These are phyloP conservation scores for Carpatolechia fugitivella DNA, from an alignment of 2,888 invertebrate species.

Conservation along the genomic window DNA sequence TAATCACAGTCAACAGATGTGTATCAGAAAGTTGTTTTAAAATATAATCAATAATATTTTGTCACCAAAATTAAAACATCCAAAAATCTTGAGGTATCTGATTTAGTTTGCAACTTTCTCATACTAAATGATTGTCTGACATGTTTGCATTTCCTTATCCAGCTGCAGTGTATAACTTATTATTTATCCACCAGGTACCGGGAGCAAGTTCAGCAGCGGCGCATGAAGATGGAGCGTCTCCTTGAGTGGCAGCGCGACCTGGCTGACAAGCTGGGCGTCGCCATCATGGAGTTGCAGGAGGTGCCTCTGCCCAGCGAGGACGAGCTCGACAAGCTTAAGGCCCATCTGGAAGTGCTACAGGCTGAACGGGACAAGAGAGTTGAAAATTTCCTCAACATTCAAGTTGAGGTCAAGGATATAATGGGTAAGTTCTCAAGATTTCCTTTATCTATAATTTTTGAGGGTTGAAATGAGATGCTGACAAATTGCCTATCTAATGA, in stretches of 20 bases:
- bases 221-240: slow-evolving; percentile 65
- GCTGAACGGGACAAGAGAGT: slow-evolving; percentile 78
- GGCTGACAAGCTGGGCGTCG: slow-evolving; percentile 75
- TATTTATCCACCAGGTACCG: slow-evolving; percentile 54
- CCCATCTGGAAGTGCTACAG: slow-evolving; percentile 80
- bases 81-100: too few relatives aligned
- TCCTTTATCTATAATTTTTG: too few relatives aligned
- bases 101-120: too few relatives aligned
- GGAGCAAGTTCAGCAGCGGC: slow-evolving; percentile 63
- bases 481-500: too few relatives aligned
- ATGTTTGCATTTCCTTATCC: too few relatives aligned
- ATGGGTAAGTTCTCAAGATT: slow-evolving; percentile 51
- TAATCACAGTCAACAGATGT: too few relatives aligned
- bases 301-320: slow-evolving; percentile 80
- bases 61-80: too few relatives aligned
- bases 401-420: slow-evolving; percentile 69
- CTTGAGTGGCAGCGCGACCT: slow-evolving; percentile 76
- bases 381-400: slow-evolving; percentile 64
- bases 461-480: too few relatives aligned
- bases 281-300: slow-evolving; percentile 67
- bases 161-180: too few relatives aligned
- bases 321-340: slow-evolving; percentile 79
- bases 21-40: too few relatives aligned
- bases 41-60: too few relatives aligned
- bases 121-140: too few relatives aligned